Evolutionary conservation across 2,888 invertebrate species (phyloP).

Genomic region (Macrosoma leucophasiata): DNA sequence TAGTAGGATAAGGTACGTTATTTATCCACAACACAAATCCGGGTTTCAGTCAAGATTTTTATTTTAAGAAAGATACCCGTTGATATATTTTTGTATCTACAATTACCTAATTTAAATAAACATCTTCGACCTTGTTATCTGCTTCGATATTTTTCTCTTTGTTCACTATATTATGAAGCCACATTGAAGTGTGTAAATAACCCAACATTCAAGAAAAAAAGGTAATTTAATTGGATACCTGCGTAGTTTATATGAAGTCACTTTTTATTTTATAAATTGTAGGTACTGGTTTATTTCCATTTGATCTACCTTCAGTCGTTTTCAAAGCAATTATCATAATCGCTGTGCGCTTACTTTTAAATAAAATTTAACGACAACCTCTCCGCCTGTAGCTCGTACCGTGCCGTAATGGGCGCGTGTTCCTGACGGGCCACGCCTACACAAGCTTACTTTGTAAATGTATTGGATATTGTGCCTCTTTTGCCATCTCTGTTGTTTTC

Average conservation of each 20-base stretch:
- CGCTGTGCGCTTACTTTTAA: slow-evolving; percentile 1
- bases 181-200: too few species aligned
- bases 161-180: too few species aligned
- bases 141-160: too few species aligned
- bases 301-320: background rate
- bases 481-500: slow-evolving; percentile 38
- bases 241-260: background rate
- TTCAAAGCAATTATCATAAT: background rate
- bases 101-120: too few species aligned
- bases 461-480: slow-evolving; percentile 54
- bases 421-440: slow-evolving; percentile 60
- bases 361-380: slow-evolving; percentile 17
- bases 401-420: slow-evolving; percentile 54
- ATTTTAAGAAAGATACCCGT: too few species aligned
- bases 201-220: background rate
- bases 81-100: too few species aligned
- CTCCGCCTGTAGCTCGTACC: slow-evolving; percentile 28
- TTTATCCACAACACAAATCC: too few species aligned
- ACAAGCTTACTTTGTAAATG: slow-evolving; percentile 49
- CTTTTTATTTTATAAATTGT: slow-evolving; percentile 1
- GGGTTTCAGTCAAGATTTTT: too few species aligned
- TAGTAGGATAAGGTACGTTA: too few species aligned
- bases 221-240: background rate
- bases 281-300: background rate
- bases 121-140: too few species aligned